Evolutionary conservation across 2,113 vertebrate species (phyloP).

Genomic region (Talpa occidentalis): DNA sequence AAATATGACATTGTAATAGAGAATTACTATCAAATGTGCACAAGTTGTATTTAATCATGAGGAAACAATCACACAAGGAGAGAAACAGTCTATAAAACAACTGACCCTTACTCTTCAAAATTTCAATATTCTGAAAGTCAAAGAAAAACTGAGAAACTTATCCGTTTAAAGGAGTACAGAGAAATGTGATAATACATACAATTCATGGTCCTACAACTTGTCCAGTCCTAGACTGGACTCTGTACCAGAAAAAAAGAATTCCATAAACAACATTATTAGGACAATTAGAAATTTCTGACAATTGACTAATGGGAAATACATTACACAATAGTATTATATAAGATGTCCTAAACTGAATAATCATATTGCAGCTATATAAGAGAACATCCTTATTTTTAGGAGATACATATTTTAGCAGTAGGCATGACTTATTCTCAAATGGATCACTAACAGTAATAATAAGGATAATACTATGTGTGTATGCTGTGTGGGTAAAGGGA

Average conservation of each 20-base stretch:
- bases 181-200: not conserved
- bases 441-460: not conserved
- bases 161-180: not conserved
- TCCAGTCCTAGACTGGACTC: not conserved
- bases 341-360: not conserved
- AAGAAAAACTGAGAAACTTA: conserved; percentile 30
- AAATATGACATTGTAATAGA: not conserved
- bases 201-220: not conserved
- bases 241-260: not conserved
- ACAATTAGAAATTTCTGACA: not conserved
- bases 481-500: not conserved
- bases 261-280: not conserved
- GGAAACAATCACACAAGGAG: not conserved
- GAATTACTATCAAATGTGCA: not conserved
- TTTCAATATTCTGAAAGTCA: not conserved
- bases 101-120: not conserved
- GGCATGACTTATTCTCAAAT: conserved; percentile 7
- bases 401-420: conserved; percentile 1
- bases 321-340: not conserved
- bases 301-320: not conserved
- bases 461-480: not conserved
- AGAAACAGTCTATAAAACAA: not conserved
- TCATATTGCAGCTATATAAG: not conserved
- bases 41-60: conserved; percentile 41
- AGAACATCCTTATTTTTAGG: not conserved